Conservation (phyloP, 2,797 vertebrate species). For the Danio albolineatus region DNA sequence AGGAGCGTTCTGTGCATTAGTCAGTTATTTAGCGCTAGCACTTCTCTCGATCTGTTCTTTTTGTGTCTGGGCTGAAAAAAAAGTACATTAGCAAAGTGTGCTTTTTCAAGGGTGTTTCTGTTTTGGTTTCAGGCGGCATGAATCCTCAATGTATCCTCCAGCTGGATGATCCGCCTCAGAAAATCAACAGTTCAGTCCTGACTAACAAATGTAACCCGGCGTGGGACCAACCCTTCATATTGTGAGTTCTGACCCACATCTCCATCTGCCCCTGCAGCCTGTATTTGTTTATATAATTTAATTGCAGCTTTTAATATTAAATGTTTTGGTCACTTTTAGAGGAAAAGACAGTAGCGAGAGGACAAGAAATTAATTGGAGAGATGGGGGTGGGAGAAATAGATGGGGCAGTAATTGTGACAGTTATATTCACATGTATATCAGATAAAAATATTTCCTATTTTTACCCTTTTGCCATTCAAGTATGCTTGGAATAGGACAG, state of each 20-base stretch:
- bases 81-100: not conserved
- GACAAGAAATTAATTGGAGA: too few species aligned
- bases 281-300: not conserved
- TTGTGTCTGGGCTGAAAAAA: not conserved
- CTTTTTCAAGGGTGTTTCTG: slow-evolving; percentile 9
- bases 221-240: slow-evolving; percentile 94
- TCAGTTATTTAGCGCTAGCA: not conserved
- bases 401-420: too few species aligned
- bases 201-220: slow-evolving; percentile 77
- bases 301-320: too few species aligned
- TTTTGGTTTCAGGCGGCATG: slow-evolving; percentile 76
- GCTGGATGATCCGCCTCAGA: slow-evolving; percentile 91
- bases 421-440: too few species aligned
- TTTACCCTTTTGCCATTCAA: too few species aligned
- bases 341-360: too few species aligned
- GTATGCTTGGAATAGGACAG: too few species aligned
- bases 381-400: too few species aligned
- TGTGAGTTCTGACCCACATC: slow-evolving; percentile 81
- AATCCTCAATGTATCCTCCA: slow-evolving; percentile 82
- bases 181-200: slow-evolving; percentile 80
- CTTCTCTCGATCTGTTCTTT: not conserved
- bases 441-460: too few species aligned
- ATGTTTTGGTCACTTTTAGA: too few species aligned
- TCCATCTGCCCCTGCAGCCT: not conserved
- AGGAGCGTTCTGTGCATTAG: slow-evolving; percentile 11